These are phyloP conservation scores for Henricia sp. DNA, from an alignment of 53 echinoderm and acorn worm species.

Conservation along the genomic window DNA sequence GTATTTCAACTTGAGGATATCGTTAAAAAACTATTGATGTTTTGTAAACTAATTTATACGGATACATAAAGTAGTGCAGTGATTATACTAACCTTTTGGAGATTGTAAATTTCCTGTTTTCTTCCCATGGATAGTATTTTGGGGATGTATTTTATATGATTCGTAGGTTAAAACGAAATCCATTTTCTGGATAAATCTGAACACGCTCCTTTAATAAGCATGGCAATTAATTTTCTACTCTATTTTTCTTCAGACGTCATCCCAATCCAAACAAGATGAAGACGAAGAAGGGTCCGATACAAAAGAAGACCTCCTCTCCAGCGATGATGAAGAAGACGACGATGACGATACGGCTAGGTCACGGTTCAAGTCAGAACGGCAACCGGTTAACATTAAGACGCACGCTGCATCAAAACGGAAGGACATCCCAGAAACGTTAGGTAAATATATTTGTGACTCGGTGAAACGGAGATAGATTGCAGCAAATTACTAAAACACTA, in stretches of 20 bases:
- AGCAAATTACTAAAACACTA: background rate
- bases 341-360: conserved; percentile 64
- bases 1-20: too few relatives aligned
- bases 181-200: too few relatives aligned
- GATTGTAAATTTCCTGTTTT: too few relatives aligned
- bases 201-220: too few relatives aligned
- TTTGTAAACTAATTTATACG: too few relatives aligned
- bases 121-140: too few relatives aligned
- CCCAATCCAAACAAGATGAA: conserved; percentile 13
- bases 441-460: conserved; percentile 53
- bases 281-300: conserved; percentile 48
- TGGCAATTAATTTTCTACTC: too few relatives aligned
- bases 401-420: conserved; percentile 40
- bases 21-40: too few relatives aligned
- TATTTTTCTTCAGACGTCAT: background rate
- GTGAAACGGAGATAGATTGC: background rate
- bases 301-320: conserved; percentile 34
- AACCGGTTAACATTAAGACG: conserved; percentile 29
- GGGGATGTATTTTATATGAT: too few relatives aligned
- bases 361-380: conserved; percentile 77
- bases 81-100: too few relatives aligned
- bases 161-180: too few relatives aligned
- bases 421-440: conserved; percentile 80
- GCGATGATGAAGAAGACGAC: conserved; percentile 70
- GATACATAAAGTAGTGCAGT: too few relatives aligned